phyloP scores from a whole-genome alignment of 2,888 invertebrate genomes.

The Amphipyra tragopoginis region DNA sequence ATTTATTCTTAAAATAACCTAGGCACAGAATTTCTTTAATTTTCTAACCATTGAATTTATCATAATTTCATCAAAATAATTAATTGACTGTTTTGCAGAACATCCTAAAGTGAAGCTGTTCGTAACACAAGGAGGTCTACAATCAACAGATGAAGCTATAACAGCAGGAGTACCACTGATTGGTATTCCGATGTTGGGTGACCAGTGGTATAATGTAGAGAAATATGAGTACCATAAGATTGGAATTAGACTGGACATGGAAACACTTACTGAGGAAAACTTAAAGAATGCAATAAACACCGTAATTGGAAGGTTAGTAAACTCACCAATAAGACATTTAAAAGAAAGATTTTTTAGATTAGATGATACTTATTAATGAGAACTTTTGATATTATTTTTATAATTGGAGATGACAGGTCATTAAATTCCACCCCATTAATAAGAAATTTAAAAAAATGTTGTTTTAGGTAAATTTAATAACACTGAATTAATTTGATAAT shows the following conservation, averaged over 20 bases:
- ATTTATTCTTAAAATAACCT: neutral
- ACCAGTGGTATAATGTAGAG: conserved; percentile 70
- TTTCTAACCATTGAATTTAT: too few species aligned
- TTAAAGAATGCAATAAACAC: conserved; percentile 24
- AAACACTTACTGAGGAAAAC: conserved; percentile 25
- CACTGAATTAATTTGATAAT: too few species aligned
- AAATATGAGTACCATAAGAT: conserved; percentile 43
- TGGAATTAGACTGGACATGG: conserved; percentile 27
- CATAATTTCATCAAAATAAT: too few species aligned
- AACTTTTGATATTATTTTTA: too few species aligned
- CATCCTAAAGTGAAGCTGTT: conserved; percentile 71
- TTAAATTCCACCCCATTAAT: too few species aligned
- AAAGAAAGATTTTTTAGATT: too few species aligned
- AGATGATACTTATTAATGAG: too few species aligned
- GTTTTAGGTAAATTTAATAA: too few species aligned
- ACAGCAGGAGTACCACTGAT: conserved; percentile 68
- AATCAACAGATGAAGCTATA: conserved; percentile 68
- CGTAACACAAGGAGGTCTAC: conserved; percentile 78
- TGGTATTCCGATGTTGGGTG: conserved; percentile 72
- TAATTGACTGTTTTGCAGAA: conserved; percentile 8
- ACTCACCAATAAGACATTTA: too few species aligned
- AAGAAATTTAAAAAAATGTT: too few species aligned
- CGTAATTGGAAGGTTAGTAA: conserved; percentile 22
- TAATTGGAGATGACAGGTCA: too few species aligned
- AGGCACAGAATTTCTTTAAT: too few species aligned